These are phyloP conservation scores for Leptocoma aspasia DNA, from an alignment of 2,113 vertebrate species.

Conservation along the genomic window DNA sequence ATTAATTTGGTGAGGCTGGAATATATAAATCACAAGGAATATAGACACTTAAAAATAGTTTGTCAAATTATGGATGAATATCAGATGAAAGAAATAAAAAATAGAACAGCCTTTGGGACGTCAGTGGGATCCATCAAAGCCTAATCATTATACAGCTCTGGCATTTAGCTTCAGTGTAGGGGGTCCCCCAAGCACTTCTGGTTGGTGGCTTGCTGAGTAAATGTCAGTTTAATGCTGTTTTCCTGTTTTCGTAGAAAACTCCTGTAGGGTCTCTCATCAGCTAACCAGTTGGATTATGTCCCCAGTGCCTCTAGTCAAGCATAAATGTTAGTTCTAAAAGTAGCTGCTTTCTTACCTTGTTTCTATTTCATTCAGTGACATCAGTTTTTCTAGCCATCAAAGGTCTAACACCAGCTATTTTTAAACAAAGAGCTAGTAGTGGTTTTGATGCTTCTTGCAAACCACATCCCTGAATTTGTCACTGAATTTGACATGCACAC, in stretches of 20 bases:
- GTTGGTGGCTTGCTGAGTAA: conserved; percentile 62
- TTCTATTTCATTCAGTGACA: neutral
- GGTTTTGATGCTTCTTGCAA: neutral
- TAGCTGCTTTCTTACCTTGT: conserved; percentile 1
- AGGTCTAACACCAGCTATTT: conserved; percentile 20
- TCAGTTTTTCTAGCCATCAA: neutral
- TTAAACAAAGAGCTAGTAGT: neutral
- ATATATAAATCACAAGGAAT: conserved; percentile 31
- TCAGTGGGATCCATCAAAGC: conserved; percentile 57
- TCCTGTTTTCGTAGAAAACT: conserved; percentile 49
- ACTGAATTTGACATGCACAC: neutral
- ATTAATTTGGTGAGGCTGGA: neutral
- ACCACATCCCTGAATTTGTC: neutral
- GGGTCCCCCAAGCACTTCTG: conserved; percentile 42
- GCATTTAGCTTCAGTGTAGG: conserved; percentile 58
- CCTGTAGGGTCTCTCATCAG: conserved; percentile 48
- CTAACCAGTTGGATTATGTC: conserved; percentile 10
- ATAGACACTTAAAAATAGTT: conserved; percentile 51
- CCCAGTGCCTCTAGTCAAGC: neutral
- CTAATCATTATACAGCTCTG: conserved; percentile 53
- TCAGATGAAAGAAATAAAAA: conserved; percentile 51
- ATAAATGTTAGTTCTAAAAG: conserved; percentile 52
- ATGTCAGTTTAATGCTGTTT: conserved; percentile 69
- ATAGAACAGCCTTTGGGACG: conserved; percentile 45
- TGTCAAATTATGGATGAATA: conserved; percentile 40